These are phyloP conservation scores for Terebella lapidaria DNA, from an alignment of 2,888 invertebrate genomes.

Conservation along the genomic window DNA sequence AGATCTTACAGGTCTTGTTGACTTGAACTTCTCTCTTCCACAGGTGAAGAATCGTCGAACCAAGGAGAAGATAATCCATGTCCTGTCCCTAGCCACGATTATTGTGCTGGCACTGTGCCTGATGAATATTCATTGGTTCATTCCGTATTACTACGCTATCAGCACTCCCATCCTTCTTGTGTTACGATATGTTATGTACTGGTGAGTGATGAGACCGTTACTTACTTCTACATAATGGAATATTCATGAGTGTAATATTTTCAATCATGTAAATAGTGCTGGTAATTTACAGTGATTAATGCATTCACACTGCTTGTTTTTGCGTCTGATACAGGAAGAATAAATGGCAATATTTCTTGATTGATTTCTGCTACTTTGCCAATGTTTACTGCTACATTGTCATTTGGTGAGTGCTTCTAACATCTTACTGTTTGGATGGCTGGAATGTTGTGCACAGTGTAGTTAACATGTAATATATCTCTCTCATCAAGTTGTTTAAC, in stretches of 20 bases:
- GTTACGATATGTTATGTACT: constrained; percentile 34
- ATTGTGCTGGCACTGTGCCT: constrained; percentile 30
- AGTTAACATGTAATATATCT: no score
- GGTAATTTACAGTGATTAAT: no score
- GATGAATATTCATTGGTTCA: constrained; percentile 33
- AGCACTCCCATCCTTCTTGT: constrained; percentile 33
- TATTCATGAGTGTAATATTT: no score
- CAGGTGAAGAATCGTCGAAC: not conserved
- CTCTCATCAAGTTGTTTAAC: no score
- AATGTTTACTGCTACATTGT: constrained; percentile 33
- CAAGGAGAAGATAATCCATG: constrained; percentile 27
- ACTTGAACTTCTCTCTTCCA: no score
- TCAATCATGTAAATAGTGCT: no score
- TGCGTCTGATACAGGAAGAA: constrained; percentile 31
- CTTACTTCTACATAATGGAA: no score
- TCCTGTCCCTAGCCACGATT: constrained; percentile 29
- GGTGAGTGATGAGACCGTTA: constrained; percentile 28
- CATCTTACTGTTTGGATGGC: no score
- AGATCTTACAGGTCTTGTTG: no score
- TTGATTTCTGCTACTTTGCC: constrained; percentile 46
- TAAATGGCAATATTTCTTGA: constrained; percentile 41
- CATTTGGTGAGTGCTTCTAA: constrained; percentile 37
- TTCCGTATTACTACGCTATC: constrained; percentile 38
- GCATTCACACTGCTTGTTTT: constrained; percentile 1
- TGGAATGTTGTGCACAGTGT: no score